A percentile compares a stretch with the other conserved stretches of the same genome.
Evolutionary conservation across 2,797 vertebrate species (phyloP).

Genomic region (Parotocinclus haroldoi): DNA sequence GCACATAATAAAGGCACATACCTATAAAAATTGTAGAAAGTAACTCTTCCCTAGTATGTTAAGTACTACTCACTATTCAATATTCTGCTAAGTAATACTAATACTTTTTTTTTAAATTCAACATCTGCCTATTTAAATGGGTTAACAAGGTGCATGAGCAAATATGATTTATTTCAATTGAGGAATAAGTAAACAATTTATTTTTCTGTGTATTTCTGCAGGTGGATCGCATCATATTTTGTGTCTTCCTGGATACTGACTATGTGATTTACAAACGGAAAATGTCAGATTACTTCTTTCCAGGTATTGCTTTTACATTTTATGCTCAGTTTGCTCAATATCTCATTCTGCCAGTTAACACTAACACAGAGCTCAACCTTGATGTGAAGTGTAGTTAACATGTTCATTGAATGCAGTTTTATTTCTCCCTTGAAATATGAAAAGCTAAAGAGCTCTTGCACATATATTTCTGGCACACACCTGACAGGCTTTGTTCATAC

Average conservation of each 20-base stretch:
- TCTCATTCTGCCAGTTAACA: slow-evolving; percentile 36
- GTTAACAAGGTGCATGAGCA: no score
- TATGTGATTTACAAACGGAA: slow-evolving; percentile 97
- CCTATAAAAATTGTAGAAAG: no score
- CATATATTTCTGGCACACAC: not conserved
- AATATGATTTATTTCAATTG: no score
- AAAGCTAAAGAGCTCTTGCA: not conserved
- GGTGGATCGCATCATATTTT: slow-evolving; percentile 96
- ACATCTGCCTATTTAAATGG: not conserved
- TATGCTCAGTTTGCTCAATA: slow-evolving; percentile 24
- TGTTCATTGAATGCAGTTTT: not conserved
- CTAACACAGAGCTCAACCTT: not conserved
- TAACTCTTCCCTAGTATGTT: no score
- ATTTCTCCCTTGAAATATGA: not conserved
- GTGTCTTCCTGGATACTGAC: slow-evolving; percentile 95
- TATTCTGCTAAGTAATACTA: no score
- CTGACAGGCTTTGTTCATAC: slow-evolving; percentile 4
- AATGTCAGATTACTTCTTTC: slow-evolving; percentile 84
- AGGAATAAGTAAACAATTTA: no score
- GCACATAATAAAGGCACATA: no score
- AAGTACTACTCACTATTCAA: no score
- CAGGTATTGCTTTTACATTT: slow-evolving; percentile 71
- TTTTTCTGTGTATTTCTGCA: slow-evolving; percentile 53
- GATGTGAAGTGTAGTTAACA: not conserved
- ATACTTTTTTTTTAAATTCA: not conserved